Conservation (phyloP, 1,140 invertebrate species). For the Temnothorax nylanderi region DNA sequence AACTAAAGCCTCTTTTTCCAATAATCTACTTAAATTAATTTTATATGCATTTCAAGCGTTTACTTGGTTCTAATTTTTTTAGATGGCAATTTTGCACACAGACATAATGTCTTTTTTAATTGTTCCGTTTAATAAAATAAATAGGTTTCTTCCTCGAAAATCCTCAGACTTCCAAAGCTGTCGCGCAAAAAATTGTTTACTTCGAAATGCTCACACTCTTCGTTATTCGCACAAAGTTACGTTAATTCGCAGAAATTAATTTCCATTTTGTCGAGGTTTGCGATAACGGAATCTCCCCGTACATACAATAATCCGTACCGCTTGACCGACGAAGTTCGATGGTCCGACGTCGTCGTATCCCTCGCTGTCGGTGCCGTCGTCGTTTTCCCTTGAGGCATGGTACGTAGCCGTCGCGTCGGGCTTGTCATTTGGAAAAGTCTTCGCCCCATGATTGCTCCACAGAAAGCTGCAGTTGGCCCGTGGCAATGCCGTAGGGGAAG, state of each 20-base stretch:
- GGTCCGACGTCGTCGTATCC: slow-evolving; percentile 73
- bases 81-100: not conserved
- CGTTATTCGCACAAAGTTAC: not conserved
- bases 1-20: not conserved
- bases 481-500: slow-evolving; percentile 49
- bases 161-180: not conserved
- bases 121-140: not conserved
- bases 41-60: not conserved
- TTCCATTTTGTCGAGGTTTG: not conserved
- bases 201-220: not conserved
- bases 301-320: slow-evolving; percentile 24
- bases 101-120: not conserved
- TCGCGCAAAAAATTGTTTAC: not conserved
- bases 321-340: slow-evolving; percentile 43
- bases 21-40: not conserved
- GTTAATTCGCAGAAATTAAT: not conserved
- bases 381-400: not conserved
- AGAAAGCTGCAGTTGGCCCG: slow-evolving; percentile 79
- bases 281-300: slow-evolving; percentile 2
- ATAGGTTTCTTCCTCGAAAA: not conserved
- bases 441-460: slow-evolving; percentile 72
- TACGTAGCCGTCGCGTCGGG: not conserved
- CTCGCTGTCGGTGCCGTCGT: slow-evolving; percentile 43
- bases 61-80: not conserved
- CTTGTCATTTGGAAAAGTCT: slow-evolving; percentile 8